phyloP scores from a whole-genome alignment of 2,888 invertebrate species.

The Dioctria linearis region DNA sequence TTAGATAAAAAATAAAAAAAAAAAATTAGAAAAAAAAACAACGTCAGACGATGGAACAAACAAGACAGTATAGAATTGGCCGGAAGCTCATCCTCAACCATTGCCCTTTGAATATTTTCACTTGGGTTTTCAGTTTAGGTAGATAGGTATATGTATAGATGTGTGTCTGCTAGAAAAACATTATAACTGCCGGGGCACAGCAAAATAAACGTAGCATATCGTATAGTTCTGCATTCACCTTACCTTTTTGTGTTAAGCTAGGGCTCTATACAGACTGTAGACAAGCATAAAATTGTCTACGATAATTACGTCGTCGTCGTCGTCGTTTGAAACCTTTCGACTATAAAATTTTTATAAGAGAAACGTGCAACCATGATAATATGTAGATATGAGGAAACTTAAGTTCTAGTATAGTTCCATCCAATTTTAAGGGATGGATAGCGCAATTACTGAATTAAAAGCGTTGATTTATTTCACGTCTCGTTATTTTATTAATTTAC shows the following conservation, averaged over 20 bases:
- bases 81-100: slow-evolving; percentile 48
- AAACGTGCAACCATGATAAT: slow-evolving; percentile 9
- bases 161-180: background rate
- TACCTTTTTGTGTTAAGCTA: slow-evolving; percentile 5
- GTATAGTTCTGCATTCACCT: slow-evolving; percentile 6
- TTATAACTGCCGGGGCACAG: background rate
- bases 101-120: slow-evolving; percentile 19
- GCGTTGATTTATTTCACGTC: too few relatives aligned
- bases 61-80: slow-evolving; percentile 12
- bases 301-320: slow-evolving; percentile 3
- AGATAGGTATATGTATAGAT: background rate
- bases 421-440: too few relatives aligned
- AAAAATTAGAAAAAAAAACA: too few relatives aligned
- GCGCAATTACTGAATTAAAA: too few relatives aligned
- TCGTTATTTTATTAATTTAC: too few relatives aligned
- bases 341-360: slow-evolving; percentile 28
- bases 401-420: slow-evolving; percentile 15
- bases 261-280: slow-evolving; percentile 13
- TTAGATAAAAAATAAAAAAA: slow-evolving; percentile 24
- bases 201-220: background rate
- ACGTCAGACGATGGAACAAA: background rate
- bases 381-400: background rate
- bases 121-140: background rate
- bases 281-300: slow-evolving; percentile 27
- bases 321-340: slow-evolving; percentile 9